phyloP scores from a whole-genome alignment of 2,888 invertebrate species.

The Alloplasta piceator region DNA sequence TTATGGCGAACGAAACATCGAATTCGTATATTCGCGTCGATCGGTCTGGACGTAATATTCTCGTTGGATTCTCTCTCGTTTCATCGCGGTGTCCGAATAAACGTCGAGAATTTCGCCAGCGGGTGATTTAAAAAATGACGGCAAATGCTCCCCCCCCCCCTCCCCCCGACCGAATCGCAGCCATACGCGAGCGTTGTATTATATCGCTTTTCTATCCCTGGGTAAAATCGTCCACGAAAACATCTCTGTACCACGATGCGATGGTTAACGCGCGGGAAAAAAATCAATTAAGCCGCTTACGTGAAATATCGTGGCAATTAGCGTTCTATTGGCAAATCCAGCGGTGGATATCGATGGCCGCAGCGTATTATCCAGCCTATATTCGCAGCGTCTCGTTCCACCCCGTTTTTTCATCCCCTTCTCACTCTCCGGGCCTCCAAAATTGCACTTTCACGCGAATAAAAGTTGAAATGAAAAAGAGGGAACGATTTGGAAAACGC shows the following conservation, averaged over 20 bases:
- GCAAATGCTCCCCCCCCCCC: slow-evolving; percentile 60
- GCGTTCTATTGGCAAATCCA: slow-evolving; percentile 80
- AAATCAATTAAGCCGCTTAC: slow-evolving; percentile 82
- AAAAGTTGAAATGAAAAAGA: slow-evolving; percentile 22
- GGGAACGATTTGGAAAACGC: slow-evolving; percentile 1
- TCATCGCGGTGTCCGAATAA: slow-evolving; percentile 74
- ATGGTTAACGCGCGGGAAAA: slow-evolving; percentile 69
- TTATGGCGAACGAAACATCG: slow-evolving; percentile 14
- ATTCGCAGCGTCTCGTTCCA: neutral
- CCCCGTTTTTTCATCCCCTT: no score
- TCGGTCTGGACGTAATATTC: neutral
- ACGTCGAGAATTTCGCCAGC: slow-evolving; percentile 67
- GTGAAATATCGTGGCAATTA: slow-evolving; percentile 81
- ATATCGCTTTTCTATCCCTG: slow-evolving; percentile 23
- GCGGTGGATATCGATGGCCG: slow-evolving; percentile 77
- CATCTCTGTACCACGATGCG: slow-evolving; percentile 16
- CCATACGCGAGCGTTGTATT: slow-evolving; percentile 3
- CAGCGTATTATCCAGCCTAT: slow-evolving; percentile 73
- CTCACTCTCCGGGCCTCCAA: no score
- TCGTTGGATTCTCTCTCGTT: slow-evolving; percentile 31
- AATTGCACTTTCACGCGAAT: neutral
- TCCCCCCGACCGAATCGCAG: neutral
- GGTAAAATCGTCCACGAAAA: neutral
- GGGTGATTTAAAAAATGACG: slow-evolving; percentile 71
- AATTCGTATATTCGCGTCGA: neutral